Base-by-base conservation (phyloP, 2,797 vertebrate species). In the Poeciliopsis infans region DNA sequence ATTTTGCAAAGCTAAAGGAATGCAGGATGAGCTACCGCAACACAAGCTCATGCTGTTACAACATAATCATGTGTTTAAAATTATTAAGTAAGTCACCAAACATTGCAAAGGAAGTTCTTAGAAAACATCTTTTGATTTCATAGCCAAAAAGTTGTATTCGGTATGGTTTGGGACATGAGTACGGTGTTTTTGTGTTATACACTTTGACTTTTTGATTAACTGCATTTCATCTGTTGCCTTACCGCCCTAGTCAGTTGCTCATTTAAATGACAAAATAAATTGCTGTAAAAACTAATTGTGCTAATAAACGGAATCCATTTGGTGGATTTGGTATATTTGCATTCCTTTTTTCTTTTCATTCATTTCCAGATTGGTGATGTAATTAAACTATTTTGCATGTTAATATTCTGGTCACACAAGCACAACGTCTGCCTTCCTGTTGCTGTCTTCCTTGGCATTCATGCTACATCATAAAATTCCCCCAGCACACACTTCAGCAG, bases 401-500 rank as follows among this genome's bases (percentile, higher is more conserved):
- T 15, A 18, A 61, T 47, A 46, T 61, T 61, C 3, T 47, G 11
- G 4, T 23, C 16, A 51, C 57, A 31, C 5, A 18, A 53, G 11
- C 2, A 39, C 23, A 39, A 5, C 7, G 6, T 47, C 45, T 76
- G 57, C 2, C 74, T 76, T 64, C 46, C 31, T 45, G 11, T 46
- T 33, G 18, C 18, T 46, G 2, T 33, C n/a, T 46, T 46, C n/a
- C 28, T 28, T 31, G 25, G 23, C 6, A 11, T 45, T 69, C 39
- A 45, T 13, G n/a, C 33, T 53, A 66, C 64, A 12, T 10, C 43
- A 51, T 7, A 15, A 2, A 43, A 28, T 23, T 59, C 57, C 61
- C 61, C 28, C 36, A 69, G 28, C 72, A 75, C 41, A 76, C 31
- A 69, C 7, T 71, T 74, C 5, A 74, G 25, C 47, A 46, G 53